A percentile compares a stretch with the other conserved stretches of the same genome.
These are phyloP conservation scores for Clarias batrachus DNA, from an alignment of 2,113 vertebrate genomes.

Conservation along the genomic window DNA sequence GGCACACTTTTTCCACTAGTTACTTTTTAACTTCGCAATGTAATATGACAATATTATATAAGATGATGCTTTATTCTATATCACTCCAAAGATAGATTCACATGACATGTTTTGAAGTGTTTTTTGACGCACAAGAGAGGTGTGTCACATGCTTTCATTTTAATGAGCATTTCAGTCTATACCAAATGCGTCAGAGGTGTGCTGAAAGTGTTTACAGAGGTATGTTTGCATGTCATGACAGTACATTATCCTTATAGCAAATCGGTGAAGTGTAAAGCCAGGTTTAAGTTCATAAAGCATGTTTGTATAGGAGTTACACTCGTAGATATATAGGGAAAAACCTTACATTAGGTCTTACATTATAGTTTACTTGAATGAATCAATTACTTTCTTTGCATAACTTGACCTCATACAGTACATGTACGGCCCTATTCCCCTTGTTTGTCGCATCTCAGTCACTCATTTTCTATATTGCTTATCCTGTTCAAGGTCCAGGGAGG, in stretches of 20 bases:
- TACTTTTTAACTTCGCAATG: background rate
- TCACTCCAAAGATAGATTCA: background rate
- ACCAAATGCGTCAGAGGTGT: background rate
- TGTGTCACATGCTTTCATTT: background rate
- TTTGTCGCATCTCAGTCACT: background rate
- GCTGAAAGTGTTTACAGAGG: background rate
- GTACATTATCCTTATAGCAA: background rate
- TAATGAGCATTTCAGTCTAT: background rate
- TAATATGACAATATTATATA: background rate
- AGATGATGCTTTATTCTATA: background rate
- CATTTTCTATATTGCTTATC: too few species aligned
- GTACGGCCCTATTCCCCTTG: background rate
- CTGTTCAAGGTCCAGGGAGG: too few species aligned
- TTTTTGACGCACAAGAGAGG: background rate
- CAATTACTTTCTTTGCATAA: background rate
- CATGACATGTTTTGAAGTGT: background rate
- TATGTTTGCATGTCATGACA: background rate
- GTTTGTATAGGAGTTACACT: background rate
- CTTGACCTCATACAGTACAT: background rate
- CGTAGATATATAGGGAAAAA: background rate
- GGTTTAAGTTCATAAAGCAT: background rate
- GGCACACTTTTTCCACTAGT: background rate
- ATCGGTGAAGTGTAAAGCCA: background rate
- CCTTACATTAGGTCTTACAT: background rate
- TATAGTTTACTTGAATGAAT: background rate